phyloP scores from a whole-genome alignment of 1,140 invertebrate species.

The Drosophila murphyi region DNA sequence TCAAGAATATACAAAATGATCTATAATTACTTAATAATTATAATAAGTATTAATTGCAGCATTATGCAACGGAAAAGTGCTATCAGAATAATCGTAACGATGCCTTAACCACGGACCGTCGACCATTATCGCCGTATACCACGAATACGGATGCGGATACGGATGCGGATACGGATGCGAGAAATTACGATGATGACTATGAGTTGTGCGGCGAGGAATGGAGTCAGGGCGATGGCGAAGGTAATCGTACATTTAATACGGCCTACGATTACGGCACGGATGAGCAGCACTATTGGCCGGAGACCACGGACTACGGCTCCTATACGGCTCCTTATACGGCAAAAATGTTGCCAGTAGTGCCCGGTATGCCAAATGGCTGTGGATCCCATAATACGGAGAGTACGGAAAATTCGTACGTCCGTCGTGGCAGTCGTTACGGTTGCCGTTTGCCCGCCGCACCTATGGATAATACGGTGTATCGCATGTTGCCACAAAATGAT shows the following conservation, averaged over 20 bases:
- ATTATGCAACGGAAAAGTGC: constrained; percentile 84
- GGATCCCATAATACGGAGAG: background rate
- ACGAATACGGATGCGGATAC: too few species aligned
- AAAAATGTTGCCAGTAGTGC: constrained; percentile 52
- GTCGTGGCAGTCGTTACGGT: constrained; percentile 41
- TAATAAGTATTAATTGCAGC: constrained; percentile 50
- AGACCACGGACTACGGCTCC: background rate
- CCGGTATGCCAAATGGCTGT: constrained; percentile 49
- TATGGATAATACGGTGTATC: constrained; percentile 72
- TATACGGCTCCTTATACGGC: background rate
- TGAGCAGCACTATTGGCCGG: constrained; percentile 12
- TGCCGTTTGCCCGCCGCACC: constrained; percentile 66
- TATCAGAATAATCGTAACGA: constrained; percentile 88
- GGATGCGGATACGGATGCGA: too few species aligned
- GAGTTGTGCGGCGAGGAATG: constrained; percentile 2
- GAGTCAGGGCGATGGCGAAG: background rate
- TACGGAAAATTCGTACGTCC: constrained; percentile 65
- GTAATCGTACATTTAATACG: constrained; percentile 18
- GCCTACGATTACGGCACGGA: too few species aligned
- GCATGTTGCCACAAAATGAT: constrained; percentile 65
- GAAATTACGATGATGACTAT: too few species aligned
- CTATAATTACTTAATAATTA: background rate
- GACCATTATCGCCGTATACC: constrained; percentile 86
- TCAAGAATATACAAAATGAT: background rate
- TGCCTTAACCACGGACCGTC: constrained; percentile 95